phyloP scores from a whole-genome alignment of 2,888 invertebrate species.

The Teinopalpus imperialis region DNA sequence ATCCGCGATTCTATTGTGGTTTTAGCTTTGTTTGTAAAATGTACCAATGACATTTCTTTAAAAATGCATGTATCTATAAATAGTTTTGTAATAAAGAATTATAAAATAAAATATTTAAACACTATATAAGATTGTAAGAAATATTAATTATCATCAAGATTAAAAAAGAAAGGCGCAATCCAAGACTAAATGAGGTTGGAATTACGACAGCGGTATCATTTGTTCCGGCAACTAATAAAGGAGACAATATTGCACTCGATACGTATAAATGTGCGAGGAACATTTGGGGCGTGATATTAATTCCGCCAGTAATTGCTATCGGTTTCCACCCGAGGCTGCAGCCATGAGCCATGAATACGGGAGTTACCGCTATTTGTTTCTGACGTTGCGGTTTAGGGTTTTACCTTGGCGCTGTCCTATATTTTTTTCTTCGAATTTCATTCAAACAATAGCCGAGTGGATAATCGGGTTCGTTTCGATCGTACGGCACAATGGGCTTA shows the following conservation, averaged over 20 bases:
- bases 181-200: slow-evolving; percentile 63
- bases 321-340: slow-evolving; percentile 75
- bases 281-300: slow-evolving; percentile 81
- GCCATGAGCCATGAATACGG: slow-evolving; percentile 79
- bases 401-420: slow-evolving; percentile 65
- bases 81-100: too few relatives aligned
- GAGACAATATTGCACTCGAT: slow-evolving; percentile 82
- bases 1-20: too few relatives aligned
- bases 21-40: too few relatives aligned
- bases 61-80: too few relatives aligned
- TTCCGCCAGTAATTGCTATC: slow-evolving; percentile 81
- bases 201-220: slow-evolving; percentile 71
- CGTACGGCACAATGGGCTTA: slow-evolving; percentile 54
- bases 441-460: slow-evolving; percentile 64
- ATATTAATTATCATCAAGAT: slow-evolving; percentile 75
- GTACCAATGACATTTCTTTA: too few relatives aligned
- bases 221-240: slow-evolving; percentile 79
- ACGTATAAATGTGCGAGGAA: slow-evolving; percentile 79
- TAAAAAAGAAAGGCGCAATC: slow-evolving; percentile 73
- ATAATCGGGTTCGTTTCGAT: slow-evolving; percentile 60
- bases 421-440: slow-evolving; percentile 78
- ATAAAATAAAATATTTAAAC: too few relatives aligned
- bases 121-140: too few relatives aligned
- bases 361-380: slow-evolving; percentile 81
- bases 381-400: slow-evolving; percentile 79